Base-by-base conservation (phyloP, 2,888 invertebrate genomes). In the Synanthedon myopaeformis region DNA sequence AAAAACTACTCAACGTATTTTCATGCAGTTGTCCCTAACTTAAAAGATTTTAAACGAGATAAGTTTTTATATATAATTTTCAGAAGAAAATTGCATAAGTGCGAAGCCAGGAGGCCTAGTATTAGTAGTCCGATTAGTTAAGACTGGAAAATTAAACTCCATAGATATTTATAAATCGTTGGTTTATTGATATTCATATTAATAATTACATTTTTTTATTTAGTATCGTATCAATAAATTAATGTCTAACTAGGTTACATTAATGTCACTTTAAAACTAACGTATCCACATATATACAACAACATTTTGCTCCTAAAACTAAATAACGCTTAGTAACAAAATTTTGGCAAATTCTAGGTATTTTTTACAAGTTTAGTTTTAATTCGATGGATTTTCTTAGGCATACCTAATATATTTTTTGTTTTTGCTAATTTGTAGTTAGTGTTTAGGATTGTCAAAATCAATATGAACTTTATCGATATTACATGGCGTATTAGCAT, bases 251-350 rank as follows among this genome's bases (percentile, higher is more conserved):
- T 65, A 62, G 55, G 50, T 60, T 51, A 62, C 58, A 55, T 41
- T 45, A 45, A 13, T 35, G 45, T 45, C 8, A 6, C 45, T 45
- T 45, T 45, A 45, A 45, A n/a, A 45, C 51, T 59, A 63, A 45
- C 64, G 64, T 55, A 66, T 70, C 59, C 61, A 67, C 64, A 68
- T 82, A 83, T 83, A 72, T 82, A 84, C 83, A 82, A 45, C 71
- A 85, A 84, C 77, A 75, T 72, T 72, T 64, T 8, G 45, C 50
- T 51, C 79, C 79, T 86, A 86, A 64, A 85, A 86, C 83, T 86
- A 86, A 83, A 83, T 86, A 86, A 86, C 86, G 83, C 83, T 81
- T 79, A 78, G 56, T 57, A 56, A 54, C 54, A 42, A 54, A 56
- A 53, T 35, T 49, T 17, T 17, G 49, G 17, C 17, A 49, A 49